Evolutionary conservation across 2,888 invertebrate species (phyloP).

Genomic region (Norana najaformis): DNA sequence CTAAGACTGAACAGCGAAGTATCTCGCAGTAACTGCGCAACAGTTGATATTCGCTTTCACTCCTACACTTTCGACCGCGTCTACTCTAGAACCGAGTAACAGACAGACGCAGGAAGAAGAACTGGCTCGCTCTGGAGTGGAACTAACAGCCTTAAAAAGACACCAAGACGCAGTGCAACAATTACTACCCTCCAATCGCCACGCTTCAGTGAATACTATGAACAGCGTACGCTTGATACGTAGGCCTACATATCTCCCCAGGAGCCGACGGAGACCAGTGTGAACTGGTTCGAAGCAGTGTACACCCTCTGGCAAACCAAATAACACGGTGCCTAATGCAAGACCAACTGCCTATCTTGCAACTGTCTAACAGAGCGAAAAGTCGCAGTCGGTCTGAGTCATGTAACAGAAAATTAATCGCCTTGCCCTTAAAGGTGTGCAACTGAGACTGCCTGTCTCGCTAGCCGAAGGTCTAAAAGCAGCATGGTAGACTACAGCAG

Average conservation of each 20-base stretch:
- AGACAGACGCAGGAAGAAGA: no score
- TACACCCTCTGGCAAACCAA: neutral
- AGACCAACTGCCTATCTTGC: no score
- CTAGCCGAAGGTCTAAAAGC: no score
- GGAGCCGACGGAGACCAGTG: neutral
- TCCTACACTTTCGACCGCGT: neutral
- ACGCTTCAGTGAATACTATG: neutral
- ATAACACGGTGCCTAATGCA: neutral
- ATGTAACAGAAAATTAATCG: no score
- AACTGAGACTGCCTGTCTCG: no score
- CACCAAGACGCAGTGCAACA: neutral
- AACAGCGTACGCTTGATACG: neutral
- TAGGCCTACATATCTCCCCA: neutral
- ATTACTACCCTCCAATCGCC: neutral
- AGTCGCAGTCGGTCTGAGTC: no score
- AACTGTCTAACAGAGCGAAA: no score
- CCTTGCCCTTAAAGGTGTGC: no score
- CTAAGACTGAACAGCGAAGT: neutral
- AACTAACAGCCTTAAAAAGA: neutral
- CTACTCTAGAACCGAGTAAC: neutral
- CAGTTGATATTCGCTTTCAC: neutral
- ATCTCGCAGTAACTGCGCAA: neutral
- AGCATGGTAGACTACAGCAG: no score
- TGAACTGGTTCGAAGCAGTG: neutral
- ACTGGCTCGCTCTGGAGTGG: neutral